Percentiles rank a stretch among this genome's conserved stretches.
These are phyloP conservation scores for Aldabrachelys gigantea DNA, from an alignment of 2,113 vertebrate genomes.

Conservation along the genomic window DNA sequence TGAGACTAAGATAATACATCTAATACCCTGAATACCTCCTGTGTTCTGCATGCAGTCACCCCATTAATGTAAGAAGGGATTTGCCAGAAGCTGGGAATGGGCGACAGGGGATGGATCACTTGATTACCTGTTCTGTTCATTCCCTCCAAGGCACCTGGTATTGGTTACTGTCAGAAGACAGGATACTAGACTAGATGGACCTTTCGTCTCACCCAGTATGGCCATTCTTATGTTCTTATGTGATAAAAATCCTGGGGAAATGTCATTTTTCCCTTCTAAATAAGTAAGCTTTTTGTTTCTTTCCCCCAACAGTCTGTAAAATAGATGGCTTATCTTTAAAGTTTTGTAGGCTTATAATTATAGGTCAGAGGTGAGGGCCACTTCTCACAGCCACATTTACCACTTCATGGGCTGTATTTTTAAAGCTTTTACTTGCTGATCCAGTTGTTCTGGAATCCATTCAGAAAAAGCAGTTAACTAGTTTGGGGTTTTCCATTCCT, in stretches of 20 bases:
- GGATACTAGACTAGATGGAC: too few species aligned
- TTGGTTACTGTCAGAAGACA: too few species aligned
- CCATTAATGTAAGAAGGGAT: not conserved
- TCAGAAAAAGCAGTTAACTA: fast-evolving
- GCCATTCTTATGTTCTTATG: too few species aligned
- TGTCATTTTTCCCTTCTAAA: not conserved
- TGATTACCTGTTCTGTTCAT: too few species aligned
- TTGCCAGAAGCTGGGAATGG: too few species aligned
- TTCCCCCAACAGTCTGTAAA: not conserved
- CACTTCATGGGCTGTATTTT: fast-evolving
- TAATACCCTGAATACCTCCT: not conserved
- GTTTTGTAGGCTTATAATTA: not conserved
- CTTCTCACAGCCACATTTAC: fast-evolving
- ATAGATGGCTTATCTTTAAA: not conserved
- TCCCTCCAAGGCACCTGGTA: too few species aligned
- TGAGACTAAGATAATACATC: not conserved
- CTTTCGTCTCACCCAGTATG: too few species aligned
- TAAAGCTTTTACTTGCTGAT: not conserved
- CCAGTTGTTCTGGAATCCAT: fast-evolving
- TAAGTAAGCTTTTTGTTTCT: not conserved
- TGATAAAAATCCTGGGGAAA: not conserved
- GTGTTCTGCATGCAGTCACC: not conserved
- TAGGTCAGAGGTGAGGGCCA: not conserved
- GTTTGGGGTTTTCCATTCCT: not conserved
- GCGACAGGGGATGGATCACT: too few species aligned